Evolutionary conservation across 2,113 vertebrate genomes (phyloP).

Genomic region (Todiramphus saurophagus): DNA sequence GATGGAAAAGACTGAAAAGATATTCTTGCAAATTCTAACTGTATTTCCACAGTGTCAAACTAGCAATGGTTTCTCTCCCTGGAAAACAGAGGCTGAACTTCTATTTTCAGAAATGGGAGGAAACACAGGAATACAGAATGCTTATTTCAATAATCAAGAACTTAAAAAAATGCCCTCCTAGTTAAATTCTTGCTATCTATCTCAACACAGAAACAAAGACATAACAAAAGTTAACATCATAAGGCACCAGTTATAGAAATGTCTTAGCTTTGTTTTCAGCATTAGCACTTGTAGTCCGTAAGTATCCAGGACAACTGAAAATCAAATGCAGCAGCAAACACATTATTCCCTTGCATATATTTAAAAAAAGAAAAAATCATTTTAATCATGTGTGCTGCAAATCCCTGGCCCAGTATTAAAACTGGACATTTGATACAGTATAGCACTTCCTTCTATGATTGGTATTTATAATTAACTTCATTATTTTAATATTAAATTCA

Average conservation of each 20-base stretch:
- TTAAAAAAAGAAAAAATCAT: background rate
- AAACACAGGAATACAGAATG: background rate
- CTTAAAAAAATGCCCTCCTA: background rate
- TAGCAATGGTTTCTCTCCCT: background rate
- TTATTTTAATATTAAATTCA: background rate
- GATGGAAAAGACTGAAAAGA: background rate
- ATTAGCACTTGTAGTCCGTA: conserved; percentile 9
- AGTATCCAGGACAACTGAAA: conserved; percentile 53
- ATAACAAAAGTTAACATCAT: background rate
- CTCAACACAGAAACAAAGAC: background rate
- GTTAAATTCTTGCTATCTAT: background rate
- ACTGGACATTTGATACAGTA: background rate
- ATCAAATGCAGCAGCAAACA: conserved; percentile 26
- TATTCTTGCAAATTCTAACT: background rate
- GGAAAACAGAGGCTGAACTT: background rate
- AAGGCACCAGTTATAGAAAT: background rate
- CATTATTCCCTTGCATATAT: background rate
- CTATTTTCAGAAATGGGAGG: background rate
- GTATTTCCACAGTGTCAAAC: conserved; percentile 3
- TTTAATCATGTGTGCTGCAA: background rate
- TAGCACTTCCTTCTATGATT: background rate
- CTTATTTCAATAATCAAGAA: background rate
- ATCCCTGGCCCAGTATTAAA: background rate
- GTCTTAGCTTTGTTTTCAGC: background rate
- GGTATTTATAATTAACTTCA: background rate